Evolutionary conservation across 2,888 invertebrate genomes (phyloP), one percentile per base, ranked within the genome.

Genomic region (Petrolisthes cinctipes): DNA sequence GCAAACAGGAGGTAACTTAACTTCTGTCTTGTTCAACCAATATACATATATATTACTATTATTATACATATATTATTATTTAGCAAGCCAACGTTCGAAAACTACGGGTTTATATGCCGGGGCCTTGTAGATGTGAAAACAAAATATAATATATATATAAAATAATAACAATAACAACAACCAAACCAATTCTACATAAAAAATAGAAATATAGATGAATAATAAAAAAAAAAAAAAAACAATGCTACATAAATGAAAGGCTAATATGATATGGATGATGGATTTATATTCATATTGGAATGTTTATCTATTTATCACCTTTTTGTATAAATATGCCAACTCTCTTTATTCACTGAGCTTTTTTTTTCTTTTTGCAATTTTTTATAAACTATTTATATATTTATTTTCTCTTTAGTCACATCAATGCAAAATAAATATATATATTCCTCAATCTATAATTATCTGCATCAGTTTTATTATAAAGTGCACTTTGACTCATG

Each of bases 61-160:
- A 56, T 11, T 57, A 23, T 11, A 5, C 20, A 56, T 89, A 89
- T 89, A 88, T 91, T 93, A 93, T 93, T 89, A 93, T 94, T 94
- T 94, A 94, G 94, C 94, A 85, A 80, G n/a, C 68, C 94, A 94
- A 83, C 91, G 92, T 93, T 93, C 93, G 93, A 92, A 92, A 93
- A 94, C 94, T 94, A 94, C 94, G 94, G 94, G 92, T 92, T 91
- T 91, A 75, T 79, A 82, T 86, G 83, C 86, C 83, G 86, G 83
- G 86, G 86, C 78, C 78, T 66, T 81, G 37, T 37, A 66, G 14
- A 20, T 51, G 11, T 6, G 17, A 61, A 61, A 9, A 73, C 11
- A 73, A 20, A 73, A 73, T 66, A 17, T 17, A 14, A 3, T 2
- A 66, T 14, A 66, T 11, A 66, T 11, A 66, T 66, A 11, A 66